These are phyloP conservation scores for Pantherophis guttatus DNA, from an alignment of 2,113 vertebrate species.

Conservation along the genomic window DNA sequence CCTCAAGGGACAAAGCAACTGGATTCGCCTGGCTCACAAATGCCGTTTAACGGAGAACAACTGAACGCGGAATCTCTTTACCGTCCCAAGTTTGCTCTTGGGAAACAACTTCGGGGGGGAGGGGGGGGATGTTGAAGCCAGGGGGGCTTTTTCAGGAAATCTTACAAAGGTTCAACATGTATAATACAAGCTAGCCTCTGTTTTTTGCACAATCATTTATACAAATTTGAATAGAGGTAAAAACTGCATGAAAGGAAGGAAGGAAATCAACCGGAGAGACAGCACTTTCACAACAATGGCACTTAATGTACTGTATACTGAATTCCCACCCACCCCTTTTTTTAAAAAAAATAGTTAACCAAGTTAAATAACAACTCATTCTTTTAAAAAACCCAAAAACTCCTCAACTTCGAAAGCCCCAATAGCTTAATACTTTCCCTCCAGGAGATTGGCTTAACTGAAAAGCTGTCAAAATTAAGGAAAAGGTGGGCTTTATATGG, in stretches of 20 bases:
- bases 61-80: not conserved
- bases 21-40: not conserved
- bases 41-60: not conserved
- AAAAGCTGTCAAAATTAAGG: constrained; percentile 62
- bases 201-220: constrained; percentile 79
- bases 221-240: constrained; percentile 80
- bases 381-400: constrained; percentile 25
- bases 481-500: constrained; percentile 66
- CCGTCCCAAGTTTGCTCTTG: not conserved
- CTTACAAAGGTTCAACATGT: too few species aligned
- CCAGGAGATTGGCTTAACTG: constrained; percentile 70
- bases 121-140: not conserved
- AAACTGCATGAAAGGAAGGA: constrained; percentile 68
- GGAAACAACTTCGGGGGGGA: not conserved
- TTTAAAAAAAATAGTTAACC: constrained; percentile 63
- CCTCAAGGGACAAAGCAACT: not conserved
- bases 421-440: constrained; percentile 71
- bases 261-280: constrained; percentile 71
- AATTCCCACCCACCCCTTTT: not conserved
- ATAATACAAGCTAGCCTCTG: not conserved
- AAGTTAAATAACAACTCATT: constrained; percentile 69
- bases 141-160: not conserved
- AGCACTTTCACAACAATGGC: constrained; percentile 77
- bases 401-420: constrained; percentile 69
- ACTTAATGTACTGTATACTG: constrained; percentile 69